Evolutionary conservation across 2,113 vertebrate genomes (phyloP).

Genomic region (Rhea pennata): DNA sequence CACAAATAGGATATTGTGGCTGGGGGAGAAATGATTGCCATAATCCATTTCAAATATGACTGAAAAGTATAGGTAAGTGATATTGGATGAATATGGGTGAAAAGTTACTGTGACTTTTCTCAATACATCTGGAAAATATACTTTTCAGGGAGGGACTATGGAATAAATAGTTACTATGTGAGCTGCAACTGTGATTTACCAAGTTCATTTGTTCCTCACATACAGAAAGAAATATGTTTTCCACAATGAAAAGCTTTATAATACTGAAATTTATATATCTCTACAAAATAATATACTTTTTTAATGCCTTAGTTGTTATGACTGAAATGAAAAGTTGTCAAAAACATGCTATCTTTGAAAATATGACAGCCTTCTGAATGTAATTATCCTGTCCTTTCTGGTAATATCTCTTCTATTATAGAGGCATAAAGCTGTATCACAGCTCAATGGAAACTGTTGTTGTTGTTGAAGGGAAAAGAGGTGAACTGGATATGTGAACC

Average conservation of each 20-base stretch:
- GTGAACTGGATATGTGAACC: conserved; percentile 9
- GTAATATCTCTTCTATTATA: neutral
- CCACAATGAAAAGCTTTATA: neutral
- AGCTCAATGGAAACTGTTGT: conserved; percentile 26
- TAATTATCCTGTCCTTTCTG: conserved; percentile 9
- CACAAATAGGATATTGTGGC: neutral
- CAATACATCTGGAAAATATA: neutral
- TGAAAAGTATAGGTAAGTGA: neutral
- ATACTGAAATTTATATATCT: neutral
- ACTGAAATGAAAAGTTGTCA: neutral
- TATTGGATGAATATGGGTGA: neutral
- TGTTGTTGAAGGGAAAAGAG: neutral
- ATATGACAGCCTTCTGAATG: neutral
- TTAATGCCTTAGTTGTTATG: neutral
- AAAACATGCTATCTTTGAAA: conserved; percentile 6
- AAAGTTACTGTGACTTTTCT: neutral
- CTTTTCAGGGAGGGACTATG: neutral
- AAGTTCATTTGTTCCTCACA: neutral
- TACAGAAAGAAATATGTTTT: neutral
- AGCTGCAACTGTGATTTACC: conserved; percentile 6
- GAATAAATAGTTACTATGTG: neutral
- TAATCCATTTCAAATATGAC: neutral
- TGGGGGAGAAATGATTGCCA: neutral
- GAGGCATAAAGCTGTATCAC: neutral
- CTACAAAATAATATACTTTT: neutral